These are phyloP conservation scores for Conchocele bisecta DNA, from an alignment of 2,888 invertebrate genomes.

Conservation along the genomic window DNA sequence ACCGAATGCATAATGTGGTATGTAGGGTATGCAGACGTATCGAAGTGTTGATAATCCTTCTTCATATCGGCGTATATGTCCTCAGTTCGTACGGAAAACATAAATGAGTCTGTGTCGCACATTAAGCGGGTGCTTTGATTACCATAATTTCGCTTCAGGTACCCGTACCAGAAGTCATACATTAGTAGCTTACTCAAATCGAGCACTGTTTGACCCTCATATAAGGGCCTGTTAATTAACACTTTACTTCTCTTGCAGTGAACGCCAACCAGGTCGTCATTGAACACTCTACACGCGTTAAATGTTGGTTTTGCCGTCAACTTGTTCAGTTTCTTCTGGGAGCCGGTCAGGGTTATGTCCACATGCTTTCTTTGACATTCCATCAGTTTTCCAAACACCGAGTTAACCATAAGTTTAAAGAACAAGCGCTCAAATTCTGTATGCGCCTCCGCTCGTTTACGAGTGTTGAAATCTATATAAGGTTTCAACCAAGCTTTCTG, in stretches of 20 bases:
- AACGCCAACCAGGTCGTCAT: not conserved
- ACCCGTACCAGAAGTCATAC: conserved; percentile 3
- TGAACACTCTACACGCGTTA: conserved; percentile 7
- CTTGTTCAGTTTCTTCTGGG: not conserved
- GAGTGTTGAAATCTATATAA: conserved; percentile 3
- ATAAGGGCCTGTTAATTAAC: not conserved
- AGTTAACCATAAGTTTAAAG: not conserved
- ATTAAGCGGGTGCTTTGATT: not conserved
- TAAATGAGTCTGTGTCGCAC: not conserved
- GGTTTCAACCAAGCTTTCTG: conserved; percentile 10
- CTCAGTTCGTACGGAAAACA: conserved; percentile 4
- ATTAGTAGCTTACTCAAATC: conserved; percentile 7
- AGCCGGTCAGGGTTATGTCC: not conserved
- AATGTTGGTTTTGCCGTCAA: conserved; percentile 5
- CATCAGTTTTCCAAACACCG: conserved; percentile 9
- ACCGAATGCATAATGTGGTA: too few relatives aligned
- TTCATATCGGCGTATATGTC: too few relatives aligned
- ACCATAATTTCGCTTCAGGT: conserved; percentile 6
- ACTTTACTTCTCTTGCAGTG: not conserved
- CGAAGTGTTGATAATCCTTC: too few relatives aligned
- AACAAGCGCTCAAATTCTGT: conserved; percentile 9
- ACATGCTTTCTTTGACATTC: not conserved
- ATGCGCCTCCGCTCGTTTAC: not conserved
- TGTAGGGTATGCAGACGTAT: too few relatives aligned
- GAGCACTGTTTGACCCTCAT: conserved; percentile 5